These are phyloP conservation scores for Formicarius rufipectus DNA, from an alignment of 2,113 vertebrate genomes.

Conservation along the genomic window DNA sequence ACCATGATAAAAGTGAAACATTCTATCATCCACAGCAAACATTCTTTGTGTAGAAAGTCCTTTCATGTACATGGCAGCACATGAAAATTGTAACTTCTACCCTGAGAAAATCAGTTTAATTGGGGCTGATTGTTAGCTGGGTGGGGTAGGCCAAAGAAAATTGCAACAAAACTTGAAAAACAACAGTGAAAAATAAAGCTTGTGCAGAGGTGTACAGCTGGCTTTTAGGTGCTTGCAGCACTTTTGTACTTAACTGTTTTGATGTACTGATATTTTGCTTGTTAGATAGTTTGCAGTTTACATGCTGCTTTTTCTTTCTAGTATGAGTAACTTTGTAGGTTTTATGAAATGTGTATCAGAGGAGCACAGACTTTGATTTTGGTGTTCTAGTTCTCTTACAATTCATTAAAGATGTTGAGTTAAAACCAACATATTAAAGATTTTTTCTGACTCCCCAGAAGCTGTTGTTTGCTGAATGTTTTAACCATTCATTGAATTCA, in stretches of 20 bases:
- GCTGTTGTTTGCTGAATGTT: neutral
- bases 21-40: neutral
- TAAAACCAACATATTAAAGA: neutral
- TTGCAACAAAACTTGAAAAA: neutral
- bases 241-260: neutral
- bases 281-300: neutral
- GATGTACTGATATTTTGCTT: neutral
- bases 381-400: neutral
- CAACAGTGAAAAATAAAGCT: neutral
- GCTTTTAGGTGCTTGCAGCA: neutral
- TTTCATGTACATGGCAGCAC: neutral
- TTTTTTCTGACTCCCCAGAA: neutral
- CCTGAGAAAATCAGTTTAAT: neutral
- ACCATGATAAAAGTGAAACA: neutral
- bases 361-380: neutral
- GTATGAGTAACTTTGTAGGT: neutral
- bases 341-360: neutral
- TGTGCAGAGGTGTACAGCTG: neutral
- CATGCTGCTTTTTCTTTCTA: neutral
- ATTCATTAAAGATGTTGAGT: neutral
- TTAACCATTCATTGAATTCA: neutral
- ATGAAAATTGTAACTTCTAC: neutral
- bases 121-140: neutral
- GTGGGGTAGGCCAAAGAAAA: neutral
- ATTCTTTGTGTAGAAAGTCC: neutral